Conservation (phyloP, 2,113 vertebrate genomes). For the Lophura nycthemera region DNA sequence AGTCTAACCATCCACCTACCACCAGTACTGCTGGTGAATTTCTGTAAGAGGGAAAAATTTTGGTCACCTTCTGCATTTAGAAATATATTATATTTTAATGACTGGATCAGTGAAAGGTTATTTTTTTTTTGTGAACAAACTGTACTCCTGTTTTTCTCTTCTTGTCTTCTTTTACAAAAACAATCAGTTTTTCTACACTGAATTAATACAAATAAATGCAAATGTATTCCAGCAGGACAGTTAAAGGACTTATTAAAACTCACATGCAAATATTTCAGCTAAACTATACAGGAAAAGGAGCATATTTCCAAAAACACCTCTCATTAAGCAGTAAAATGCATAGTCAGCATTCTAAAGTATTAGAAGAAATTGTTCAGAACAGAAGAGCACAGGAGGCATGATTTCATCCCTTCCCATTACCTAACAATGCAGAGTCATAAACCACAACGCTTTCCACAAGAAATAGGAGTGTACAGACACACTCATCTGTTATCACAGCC, state of each 20-base stretch:
- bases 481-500: not conserved
- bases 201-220: constrained; percentile 70
- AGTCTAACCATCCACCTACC: too few relatives aligned
- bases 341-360: constrained; percentile 44
- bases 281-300: constrained; percentile 50
- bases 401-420: constrained; percentile 45
- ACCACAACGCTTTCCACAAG: constrained; percentile 36
- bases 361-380: constrained; percentile 1
- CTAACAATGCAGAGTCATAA: constrained; percentile 27
- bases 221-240: constrained; percentile 58
- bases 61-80: constrained; percentile 16
- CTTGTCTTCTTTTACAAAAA: constrained; percentile 57
- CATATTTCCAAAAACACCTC: constrained; percentile 48
- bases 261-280: constrained; percentile 41
- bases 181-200: not conserved
- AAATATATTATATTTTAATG: constrained; percentile 19
- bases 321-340: constrained; percentile 63
- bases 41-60: constrained; percentile 3
- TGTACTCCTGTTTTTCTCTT: constrained; percentile 23
- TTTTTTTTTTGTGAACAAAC: constrained; percentile 57
- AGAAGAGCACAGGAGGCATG: not conserved
- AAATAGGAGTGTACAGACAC: not conserved
- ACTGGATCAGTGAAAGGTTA: constrained; percentile 4
- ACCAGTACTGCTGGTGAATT: not conserved
- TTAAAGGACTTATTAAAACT: constrained; percentile 60